A percentile compares a stretch with the other conserved stretches of the same genome.
Evolutionary conservation across 2,797 vertebrate species (phyloP).

Genomic region (Notolepis coatsorum): DNA sequence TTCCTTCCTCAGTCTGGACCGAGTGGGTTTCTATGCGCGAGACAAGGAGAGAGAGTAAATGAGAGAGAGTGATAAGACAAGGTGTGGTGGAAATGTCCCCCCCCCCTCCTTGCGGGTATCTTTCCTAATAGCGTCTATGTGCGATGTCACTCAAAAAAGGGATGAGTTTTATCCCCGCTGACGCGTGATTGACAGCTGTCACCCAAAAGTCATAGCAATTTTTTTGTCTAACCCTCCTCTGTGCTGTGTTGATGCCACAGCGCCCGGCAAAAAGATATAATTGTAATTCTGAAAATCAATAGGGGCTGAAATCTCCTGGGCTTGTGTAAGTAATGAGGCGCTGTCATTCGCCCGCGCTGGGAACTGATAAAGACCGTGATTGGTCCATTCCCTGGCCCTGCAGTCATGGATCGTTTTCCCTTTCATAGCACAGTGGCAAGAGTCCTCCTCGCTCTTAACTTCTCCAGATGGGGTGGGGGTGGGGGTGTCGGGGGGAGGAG

Average conservation of each 20-base stretch:
- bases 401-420: constrained; percentile 19
- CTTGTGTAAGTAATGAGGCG: constrained; percentile 56
- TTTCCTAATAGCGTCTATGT: not conserved
- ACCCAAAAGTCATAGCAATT: constrained; percentile 4
- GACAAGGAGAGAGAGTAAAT: constrained; percentile 36
- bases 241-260: constrained; percentile 23
- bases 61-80: constrained; percentile 47
- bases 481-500: not conserved
- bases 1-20: constrained; percentile 33
- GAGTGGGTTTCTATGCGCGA: constrained; percentile 22
- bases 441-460: constrained; percentile 11
- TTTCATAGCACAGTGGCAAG: constrained; percentile 2
- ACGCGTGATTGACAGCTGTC: constrained; percentile 66
- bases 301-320: constrained; percentile 49
- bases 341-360: constrained; percentile 47
- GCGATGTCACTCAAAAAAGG: constrained; percentile 12
- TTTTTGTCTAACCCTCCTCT: constrained; percentile 11
- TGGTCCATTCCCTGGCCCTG: constrained; percentile 48
- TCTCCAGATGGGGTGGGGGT: constrained; percentile 8
- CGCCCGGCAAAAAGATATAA: constrained; percentile 42
- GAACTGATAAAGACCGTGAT: constrained; percentile 59
- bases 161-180: constrained; percentile 41
- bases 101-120: constrained; percentile 4
- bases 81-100: not conserved
- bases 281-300: constrained; percentile 71